Base-by-base conservation (phyloP, 2,113 vertebrate species). In the Onychorhynchus coronatus region DNA sequence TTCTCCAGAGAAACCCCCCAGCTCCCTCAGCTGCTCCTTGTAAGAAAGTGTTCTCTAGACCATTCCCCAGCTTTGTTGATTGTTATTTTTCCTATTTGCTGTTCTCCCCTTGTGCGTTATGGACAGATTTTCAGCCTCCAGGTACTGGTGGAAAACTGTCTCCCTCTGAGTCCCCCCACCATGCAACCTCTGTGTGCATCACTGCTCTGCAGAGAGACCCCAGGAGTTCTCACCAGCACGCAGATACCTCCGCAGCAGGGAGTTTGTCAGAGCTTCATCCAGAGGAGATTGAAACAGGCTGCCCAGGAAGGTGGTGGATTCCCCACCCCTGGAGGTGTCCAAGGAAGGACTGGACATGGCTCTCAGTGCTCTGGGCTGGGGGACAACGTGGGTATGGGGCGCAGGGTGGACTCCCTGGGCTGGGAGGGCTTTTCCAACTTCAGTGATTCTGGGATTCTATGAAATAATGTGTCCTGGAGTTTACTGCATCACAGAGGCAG, bases 381-480 rank as follows among this genome's bases (percentile, higher is more conserved):
- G 28, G 28, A 87, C 56, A 71, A 24, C 47, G 66, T 71, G 47
- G 33, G 23, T 0, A 59, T 31, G 2, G 10, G 28, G 30, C 28
- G 49, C 42, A 41, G 42, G 2, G 19, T 1, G 12, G 2, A 3
- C 9, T 76, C 1, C 0, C 1, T 16, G 42, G 25, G 6, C 37
- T 77, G 3, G 31, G 33, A 68, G 30, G 5, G 2, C 24, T 63
- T 71, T 79, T 21, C 49, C 75, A 63, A 1, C 1, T 5, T 30
- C 3, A 21, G 1, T 4, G 30, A 22, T 31, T 1, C 20, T 65
- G 7, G 3, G 24, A 49, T 72, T 72, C 16, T 35, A 5, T 47
- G 47, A 42, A 83, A 71, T 46, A 58, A 22, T 35, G 28, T 67
- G 8, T 42, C 25, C 58, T 5, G 2, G 33, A 68, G 6, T 55